Evolutionary conservation across 2,113 vertebrate species (phyloP).

Genomic region (Takifugu bimaculatus): DNA sequence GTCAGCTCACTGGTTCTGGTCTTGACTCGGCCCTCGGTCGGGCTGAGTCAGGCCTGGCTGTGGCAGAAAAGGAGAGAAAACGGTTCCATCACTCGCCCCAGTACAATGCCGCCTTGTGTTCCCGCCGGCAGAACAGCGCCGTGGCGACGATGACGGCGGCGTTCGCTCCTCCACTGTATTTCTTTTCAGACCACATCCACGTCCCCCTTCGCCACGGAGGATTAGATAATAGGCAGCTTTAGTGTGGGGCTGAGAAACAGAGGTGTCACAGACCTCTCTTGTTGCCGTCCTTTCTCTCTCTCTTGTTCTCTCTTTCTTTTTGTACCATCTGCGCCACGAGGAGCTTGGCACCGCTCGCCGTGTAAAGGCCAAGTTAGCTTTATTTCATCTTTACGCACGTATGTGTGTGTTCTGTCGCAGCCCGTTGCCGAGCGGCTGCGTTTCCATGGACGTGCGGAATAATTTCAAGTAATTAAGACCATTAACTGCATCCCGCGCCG

Average conservation of each 20-base stretch:
- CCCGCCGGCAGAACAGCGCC: conserved; percentile 27
- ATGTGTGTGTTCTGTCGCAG: no score
- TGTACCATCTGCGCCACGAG: conserved; percentile 68
- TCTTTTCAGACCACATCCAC: conserved; percentile 36
- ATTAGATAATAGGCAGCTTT: conserved; percentile 76
- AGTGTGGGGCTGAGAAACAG: conserved; percentile 70
- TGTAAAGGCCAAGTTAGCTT: conserved; percentile 40
- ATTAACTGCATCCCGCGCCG: not conserved
- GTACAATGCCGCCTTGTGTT: conserved; percentile 67
- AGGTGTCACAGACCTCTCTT: conserved; percentile 70
- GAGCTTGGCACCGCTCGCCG: conserved; percentile 58
- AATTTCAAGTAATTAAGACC: no score
- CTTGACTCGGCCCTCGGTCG: not conserved
- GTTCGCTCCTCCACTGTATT: conserved; percentile 41
- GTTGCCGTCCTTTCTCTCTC: conserved; percentile 24
- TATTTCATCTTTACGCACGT: conserved; percentile 16
- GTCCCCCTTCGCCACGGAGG: conserved; percentile 49
- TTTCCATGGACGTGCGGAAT: no score
- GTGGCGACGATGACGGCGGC: conserved; percentile 33
- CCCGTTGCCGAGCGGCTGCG: no score
- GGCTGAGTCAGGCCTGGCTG: conserved; percentile 32
- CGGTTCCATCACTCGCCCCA: conserved; percentile 12
- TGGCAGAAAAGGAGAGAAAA: conserved; percentile 5
- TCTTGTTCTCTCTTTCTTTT: conserved; percentile 24
- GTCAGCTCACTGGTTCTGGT: conserved; percentile 21